Base-by-base conservation (phyloP, 2,888 invertebrate species). In the Sarcophaga subvicina region DNA sequence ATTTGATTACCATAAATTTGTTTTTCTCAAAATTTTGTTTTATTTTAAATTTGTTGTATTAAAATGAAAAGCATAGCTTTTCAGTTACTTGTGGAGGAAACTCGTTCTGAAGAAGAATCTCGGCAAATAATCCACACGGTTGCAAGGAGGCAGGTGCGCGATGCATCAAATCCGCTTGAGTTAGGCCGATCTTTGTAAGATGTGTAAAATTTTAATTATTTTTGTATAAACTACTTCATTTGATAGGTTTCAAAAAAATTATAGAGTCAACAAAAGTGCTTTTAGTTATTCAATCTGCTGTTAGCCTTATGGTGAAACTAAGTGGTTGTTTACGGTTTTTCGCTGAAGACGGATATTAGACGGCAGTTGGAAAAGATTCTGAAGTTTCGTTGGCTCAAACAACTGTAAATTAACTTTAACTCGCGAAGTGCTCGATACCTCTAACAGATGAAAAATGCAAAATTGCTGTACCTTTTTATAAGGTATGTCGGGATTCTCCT, bases 81-180 rank as follows among this genome's bases (percentile, higher is more conserved):
- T 22, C 59, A 60, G 14, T 8, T 60, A 20, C 20, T 20, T 20
- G 20, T 20, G 20, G 20, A 20, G 20, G 20, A 20, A 20, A 20
- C 20, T 20, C 20, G 20, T 20, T 20, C 20, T 20, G 20, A 20
- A 20, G 20, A 20, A 20, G 20, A 20, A 20, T 20, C 14, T 54
- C 17, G 17, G 27, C 54, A 71, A 45, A 49, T 3, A 20, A 64
- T 5, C 47, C 25, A 54, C 60, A 80, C 22, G 14, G n/a, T 80
- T 71, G 64, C 64, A 37, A 80, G 71, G 37, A 71, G 64, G 20
- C 20, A 20, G 14, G 25, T 72, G 66, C 80, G 72, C 22, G 80
- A 80, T 72, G 80, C 20, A 17, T 66, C 45, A 22, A 80, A 80
- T 64, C 80, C 80, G 27, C 71, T 80, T 25, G 80, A 80, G 22